These are phyloP conservation scores for Zosterops japonicus DNA, from an alignment of 2,113 vertebrate genomes.

Conservation along the genomic window DNA sequence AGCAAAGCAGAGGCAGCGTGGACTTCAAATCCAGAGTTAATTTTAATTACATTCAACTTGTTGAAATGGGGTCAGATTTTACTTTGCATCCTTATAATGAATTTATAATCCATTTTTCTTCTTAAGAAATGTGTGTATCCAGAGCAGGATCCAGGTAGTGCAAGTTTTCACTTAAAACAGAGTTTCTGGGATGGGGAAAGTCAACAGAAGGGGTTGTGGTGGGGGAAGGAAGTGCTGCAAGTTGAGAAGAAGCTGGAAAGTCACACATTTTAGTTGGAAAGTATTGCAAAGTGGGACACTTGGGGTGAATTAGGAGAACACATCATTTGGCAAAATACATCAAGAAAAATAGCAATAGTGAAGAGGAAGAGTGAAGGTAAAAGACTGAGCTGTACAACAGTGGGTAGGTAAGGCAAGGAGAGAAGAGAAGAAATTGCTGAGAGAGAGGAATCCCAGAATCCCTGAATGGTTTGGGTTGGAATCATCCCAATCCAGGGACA, in stretches of 20 bases:
- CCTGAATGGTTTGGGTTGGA: neutral
- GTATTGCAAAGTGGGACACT: neutral
- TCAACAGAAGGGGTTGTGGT: neutral
- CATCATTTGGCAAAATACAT: neutral
- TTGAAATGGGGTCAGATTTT: neutral
- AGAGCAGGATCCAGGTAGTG: neutral
- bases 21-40: neutral
- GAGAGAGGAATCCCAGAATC: neutral
- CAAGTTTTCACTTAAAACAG: neutral
- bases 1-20: neutral
- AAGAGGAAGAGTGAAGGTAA: neutral
- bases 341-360: neutral
- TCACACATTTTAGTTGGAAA: neutral
- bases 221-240: neutral
- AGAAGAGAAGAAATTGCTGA: neutral
- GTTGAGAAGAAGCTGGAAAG: neutral
- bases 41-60: neutral
- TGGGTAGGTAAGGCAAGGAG: neutral
- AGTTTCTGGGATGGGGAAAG: neutral
- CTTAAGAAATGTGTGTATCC: neutral
- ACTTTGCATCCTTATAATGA: neutral
- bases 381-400: neutral
- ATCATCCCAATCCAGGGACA: neutral
- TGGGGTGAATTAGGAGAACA: neutral
- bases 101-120: neutral